These are phyloP conservation scores for Chelon auratus DNA, from an alignment of 2,797 vertebrate species.

Conservation along the genomic window DNA sequence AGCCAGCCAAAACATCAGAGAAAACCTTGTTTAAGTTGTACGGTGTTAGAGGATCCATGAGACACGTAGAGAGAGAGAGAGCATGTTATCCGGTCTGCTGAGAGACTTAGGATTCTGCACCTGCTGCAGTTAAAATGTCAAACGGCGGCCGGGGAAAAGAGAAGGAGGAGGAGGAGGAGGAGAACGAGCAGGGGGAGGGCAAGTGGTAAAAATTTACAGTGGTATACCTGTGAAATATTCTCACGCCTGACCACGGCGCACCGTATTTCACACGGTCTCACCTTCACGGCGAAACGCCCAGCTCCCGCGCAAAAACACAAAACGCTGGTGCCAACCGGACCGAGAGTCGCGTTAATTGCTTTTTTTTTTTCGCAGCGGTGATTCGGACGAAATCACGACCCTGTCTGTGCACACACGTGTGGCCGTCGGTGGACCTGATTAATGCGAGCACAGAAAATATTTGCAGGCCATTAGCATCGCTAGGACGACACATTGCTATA, in stretches of 20 bases:
- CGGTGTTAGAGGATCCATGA: slow-evolving; percentile 35
- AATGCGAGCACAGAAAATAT: slow-evolving; percentile 27
- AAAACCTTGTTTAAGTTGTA: slow-evolving; percentile 38
- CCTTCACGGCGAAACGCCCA: slow-evolving; percentile 28
- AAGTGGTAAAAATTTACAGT: slow-evolving; percentile 47
- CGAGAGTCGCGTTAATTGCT: slow-evolving; percentile 4
- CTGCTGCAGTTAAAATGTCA: slow-evolving; percentile 70
- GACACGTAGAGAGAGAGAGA: slow-evolving; percentile 15
- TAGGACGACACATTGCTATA: slow-evolving; percentile 7
- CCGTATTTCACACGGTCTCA: slow-evolving; percentile 29
- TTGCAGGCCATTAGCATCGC: slow-evolving; percentile 30
- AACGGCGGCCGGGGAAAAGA: slow-evolving; percentile 43
- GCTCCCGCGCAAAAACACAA: slow-evolving; percentile 3
- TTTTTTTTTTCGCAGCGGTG: neutral
- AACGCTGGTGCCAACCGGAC: neutral
- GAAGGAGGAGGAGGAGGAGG: neutral
- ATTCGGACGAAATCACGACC: slow-evolving; percentile 1
- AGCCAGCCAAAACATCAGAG: slow-evolving; percentile 28
- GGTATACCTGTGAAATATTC: slow-evolving; percentile 40
- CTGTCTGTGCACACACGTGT: neutral
- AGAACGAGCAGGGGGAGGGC: neutral
- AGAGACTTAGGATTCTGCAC: slow-evolving; percentile 49
- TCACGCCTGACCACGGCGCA: slow-evolving; percentile 26
- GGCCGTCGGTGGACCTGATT: slow-evolving; percentile 23
- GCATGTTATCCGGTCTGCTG: slow-evolving; percentile 26